A percentile compares a stretch with the other conserved stretches of the same genome.
Conservation (phyloP, 2,888 invertebrate species). For the Esperia sulphurella region DNA sequence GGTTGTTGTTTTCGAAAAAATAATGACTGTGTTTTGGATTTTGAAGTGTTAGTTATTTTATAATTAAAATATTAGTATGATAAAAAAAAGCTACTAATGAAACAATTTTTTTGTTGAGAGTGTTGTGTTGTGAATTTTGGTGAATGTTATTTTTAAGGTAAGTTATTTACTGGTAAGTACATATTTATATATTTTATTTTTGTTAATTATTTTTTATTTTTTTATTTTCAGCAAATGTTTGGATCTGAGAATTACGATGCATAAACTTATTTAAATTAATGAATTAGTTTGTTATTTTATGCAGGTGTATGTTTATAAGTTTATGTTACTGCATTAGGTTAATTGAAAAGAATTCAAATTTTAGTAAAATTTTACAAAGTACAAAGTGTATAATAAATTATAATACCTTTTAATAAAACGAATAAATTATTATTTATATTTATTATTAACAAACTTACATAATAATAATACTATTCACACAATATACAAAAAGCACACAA, state of each 20-base stretch:
- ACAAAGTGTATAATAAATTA: too few relatives aligned
- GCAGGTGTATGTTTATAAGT: too few relatives aligned
- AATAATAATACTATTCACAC: constrained; percentile 25
- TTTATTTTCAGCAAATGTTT: constrained; percentile 69
- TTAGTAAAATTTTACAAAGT: too few relatives aligned
- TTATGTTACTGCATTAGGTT: too few relatives aligned
- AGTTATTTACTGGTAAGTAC: constrained; percentile 15
- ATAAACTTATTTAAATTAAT: too few relatives aligned
- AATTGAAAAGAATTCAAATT: too few relatives aligned
- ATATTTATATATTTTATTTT: constrained; percentile 6
- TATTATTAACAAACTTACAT: constrained; percentile 40
- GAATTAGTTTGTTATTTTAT: too few relatives aligned
- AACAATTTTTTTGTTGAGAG: background rate
- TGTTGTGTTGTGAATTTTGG: background rate
- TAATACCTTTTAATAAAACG: background rate
- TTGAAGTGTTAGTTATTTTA: background rate
- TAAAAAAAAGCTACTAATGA: background rate
- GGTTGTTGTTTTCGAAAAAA: constrained; percentile 5
- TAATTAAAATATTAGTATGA: background rate
- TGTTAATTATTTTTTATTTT: constrained; percentile 21
- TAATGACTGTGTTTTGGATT: background rate
- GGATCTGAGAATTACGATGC: constrained; percentile 66
- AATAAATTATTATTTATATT: background rate
- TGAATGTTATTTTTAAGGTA: constrained; percentile 2
- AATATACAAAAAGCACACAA: constrained; percentile 41